Conservation (phyloP, 92 coral and sea anemone genomes). For the Epizoanthus scotinus region DNA sequence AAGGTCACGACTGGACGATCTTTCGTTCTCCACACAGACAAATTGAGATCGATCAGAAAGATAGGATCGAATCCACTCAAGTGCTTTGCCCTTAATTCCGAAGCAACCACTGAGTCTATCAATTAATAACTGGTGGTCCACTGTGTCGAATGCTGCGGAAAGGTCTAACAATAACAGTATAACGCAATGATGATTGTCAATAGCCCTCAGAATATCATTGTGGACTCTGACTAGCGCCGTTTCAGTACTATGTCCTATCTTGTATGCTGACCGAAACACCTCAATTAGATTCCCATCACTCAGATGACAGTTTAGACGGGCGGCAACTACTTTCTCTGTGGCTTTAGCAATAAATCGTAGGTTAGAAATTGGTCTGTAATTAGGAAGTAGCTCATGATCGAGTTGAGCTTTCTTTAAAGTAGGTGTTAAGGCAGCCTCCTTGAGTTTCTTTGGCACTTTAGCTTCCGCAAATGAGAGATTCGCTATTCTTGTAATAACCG, state of each 20-base stretch:
- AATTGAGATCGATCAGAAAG: conserved; percentile 9
- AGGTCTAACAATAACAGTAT: too few species aligned
- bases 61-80: neutral
- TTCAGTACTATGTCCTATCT: too few species aligned
- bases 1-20: neutral
- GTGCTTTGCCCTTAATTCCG: too few species aligned
- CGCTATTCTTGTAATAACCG: conserved; percentile 40
- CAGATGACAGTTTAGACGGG: neutral
- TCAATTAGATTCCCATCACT: too few species aligned
- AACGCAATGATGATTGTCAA: too few species aligned
- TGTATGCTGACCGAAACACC: too few species aligned
- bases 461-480: conserved; percentile 51
- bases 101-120: too few species aligned
- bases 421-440: conserved; percentile 34
- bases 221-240: too few species aligned
- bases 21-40: neutral
- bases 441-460: conserved; percentile 26
- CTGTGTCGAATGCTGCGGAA: too few species aligned
- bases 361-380: conserved; percentile 48
- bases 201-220: too few species aligned
- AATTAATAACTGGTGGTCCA: too few species aligned
- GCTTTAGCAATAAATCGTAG: conserved; percentile 48
- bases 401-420: conserved; percentile 41
- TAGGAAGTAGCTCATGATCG: conserved; percentile 41
- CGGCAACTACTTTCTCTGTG: conserved; percentile 50